phyloP scores from a whole-genome alignment of 1,140 invertebrate species.

The Dinothrombium tinctorium region DNA sequence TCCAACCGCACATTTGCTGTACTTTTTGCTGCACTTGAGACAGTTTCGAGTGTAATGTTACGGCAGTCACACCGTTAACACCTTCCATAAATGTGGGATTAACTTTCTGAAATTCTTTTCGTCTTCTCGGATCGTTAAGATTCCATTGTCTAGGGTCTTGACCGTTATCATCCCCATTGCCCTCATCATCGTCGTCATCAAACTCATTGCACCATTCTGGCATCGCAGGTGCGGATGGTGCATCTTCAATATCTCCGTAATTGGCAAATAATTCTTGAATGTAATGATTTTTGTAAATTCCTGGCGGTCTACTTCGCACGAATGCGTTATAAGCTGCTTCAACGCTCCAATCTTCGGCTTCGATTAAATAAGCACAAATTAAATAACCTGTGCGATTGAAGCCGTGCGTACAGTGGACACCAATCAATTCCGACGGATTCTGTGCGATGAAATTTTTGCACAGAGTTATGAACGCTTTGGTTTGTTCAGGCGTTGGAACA shows the following conservation, averaged over 20 bases:
- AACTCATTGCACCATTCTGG: constrained; percentile 50
- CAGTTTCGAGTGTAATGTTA: constrained; percentile 35
- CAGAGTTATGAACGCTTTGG: constrained; percentile 17
- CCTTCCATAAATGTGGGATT: constrained; percentile 46
- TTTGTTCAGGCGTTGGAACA: constrained; percentile 20
- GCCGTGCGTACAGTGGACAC: constrained; percentile 94
- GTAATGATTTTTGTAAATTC: constrained; percentile 44
- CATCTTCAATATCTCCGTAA: constrained; percentile 49
- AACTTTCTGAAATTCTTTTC: not conserved
- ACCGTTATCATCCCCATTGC: not conserved
- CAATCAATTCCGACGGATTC: constrained; percentile 14
- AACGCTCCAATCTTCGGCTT: constrained; percentile 38
- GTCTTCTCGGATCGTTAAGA: not conserved
- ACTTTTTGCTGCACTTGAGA: constrained; percentile 43
- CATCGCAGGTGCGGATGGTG: constrained; percentile 37
- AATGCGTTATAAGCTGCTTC: constrained; percentile 56
- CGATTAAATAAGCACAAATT: constrained; percentile 67
- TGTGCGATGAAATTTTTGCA: constrained; percentile 17
- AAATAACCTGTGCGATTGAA: constrained; percentile 93
- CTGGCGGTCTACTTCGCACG: constrained; percentile 30
- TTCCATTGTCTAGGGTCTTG: not conserved
- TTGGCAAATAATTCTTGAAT: constrained; percentile 31
- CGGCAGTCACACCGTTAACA: constrained; percentile 40
- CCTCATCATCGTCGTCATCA: not conserved
- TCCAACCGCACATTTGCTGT: constrained; percentile 58